Evolutionary conservation across 2,888 invertebrate species (phyloP), one percentile per base, ranked within the genome.

Genomic region (Phragmatobia fuliginosa): DNA sequence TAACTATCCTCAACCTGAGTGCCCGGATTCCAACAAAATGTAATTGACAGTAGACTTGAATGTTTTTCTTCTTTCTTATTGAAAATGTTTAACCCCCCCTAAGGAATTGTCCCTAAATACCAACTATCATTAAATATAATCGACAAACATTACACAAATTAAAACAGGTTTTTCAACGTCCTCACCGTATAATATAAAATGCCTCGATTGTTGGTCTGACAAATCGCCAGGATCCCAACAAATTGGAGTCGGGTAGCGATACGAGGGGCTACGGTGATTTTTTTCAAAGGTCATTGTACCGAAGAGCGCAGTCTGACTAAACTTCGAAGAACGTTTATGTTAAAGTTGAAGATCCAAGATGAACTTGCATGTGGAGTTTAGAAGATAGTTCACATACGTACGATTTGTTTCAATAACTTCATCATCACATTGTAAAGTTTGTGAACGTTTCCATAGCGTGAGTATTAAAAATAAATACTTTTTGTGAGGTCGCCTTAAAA

Each of bases 201-300:
- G 7, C 14, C n/a, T 10, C 62, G 61, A 68, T 68, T 31, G 66
- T 61, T 68, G 52, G 45, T 49, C 66, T 72, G 66, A 72, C 52
- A 72, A 72, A 72, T 72, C 49, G 59, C 49, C 25, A 59, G 66
- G 68, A 72, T 68, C 59, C 56, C 62, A 72, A 66, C 68, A 66
- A 71, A 68, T 71, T 68, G 67, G 61, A 66, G 49, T 71, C 67
- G 64, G 68, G 49, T 64, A 68, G 59, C 45, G 58, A 61, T 38
- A 66, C 59, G 32, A 65, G 68, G 66, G 56, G 61, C 52, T 66
- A 25, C 62, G 52, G 71, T 38, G 71, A 66, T 72, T 68, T 68
- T 68, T 71, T 59, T 16, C 49, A 68, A 62, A 72, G 71, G 62
- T 72, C 68, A 52, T 61, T 72, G 71, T 65, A 56, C 67, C 8